Conservation (phyloP, 2,797 vertebrate species). For the Hemibagrus guttatus region DNA sequence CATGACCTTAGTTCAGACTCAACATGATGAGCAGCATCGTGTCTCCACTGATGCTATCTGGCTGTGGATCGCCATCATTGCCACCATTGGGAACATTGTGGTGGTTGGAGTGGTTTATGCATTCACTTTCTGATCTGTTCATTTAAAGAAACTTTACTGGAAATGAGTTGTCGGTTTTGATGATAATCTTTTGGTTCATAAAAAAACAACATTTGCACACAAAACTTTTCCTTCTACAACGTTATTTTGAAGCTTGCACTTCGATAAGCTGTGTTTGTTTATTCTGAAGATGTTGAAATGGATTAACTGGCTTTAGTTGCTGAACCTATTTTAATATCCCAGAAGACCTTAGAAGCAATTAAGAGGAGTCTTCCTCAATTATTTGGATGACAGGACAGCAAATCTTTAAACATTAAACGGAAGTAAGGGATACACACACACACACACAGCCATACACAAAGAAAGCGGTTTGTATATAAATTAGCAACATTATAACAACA, state of each 20-base stretch:
- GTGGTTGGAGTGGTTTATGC: slow-evolving; percentile 96
- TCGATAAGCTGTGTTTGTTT: slow-evolving; percentile 41
- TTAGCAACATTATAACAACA: not conserved
- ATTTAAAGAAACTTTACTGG: not conserved
- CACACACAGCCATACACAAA: not conserved
- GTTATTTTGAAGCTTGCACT: not conserved
- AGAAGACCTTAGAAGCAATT: slow-evolving; percentile 63
- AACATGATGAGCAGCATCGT: slow-evolving; percentile 82
- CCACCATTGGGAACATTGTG: slow-evolving; percentile 97
- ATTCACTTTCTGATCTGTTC: slow-evolving; percentile 85
- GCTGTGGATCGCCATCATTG: slow-evolving; percentile 97
- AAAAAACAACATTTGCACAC: not conserved
- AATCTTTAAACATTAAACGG: slow-evolving; percentile 66
- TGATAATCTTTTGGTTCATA: not conserved
- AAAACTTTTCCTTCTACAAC: not conserved
- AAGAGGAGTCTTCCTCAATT: slow-evolving; percentile 66
- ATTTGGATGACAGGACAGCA: slow-evolving; percentile 60
- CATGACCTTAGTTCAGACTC: slow-evolving; percentile 76
- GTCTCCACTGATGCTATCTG: slow-evolving; percentile 93
- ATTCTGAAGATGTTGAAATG: slow-evolving; percentile 54
- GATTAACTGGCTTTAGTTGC: slow-evolving; percentile 61
- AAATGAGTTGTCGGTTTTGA: not conserved
- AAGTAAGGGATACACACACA: slow-evolving; percentile 5
- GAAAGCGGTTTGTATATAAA: slow-evolving; percentile 13
- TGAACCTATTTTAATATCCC: slow-evolving; percentile 60